Conservation (phyloP, 2,797 vertebrate genomes). For the Sebastes taczanowskii region DNA sequence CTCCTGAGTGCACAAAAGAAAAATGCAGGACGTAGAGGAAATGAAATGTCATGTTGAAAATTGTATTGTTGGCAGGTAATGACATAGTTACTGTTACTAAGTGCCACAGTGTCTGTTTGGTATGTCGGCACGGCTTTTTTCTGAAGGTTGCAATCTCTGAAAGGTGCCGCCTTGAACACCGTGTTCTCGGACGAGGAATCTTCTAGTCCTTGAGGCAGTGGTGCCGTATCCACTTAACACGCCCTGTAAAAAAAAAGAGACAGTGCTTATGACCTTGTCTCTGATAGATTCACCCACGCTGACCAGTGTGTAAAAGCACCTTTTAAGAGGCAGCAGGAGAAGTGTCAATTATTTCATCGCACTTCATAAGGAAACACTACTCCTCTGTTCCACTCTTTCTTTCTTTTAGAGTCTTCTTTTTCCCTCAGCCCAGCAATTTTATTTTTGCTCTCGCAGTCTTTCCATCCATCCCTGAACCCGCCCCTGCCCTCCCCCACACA, state of each 20-base stretch:
- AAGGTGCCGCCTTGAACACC: conserved; percentile 9
- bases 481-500: not conserved
- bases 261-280: conserved; percentile 26
- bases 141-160: conserved; percentile 26
- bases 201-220: not conserved
- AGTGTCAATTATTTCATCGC: conserved; percentile 45
- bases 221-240: not conserved
- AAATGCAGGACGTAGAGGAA: conserved; percentile 17
- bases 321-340: conserved; percentile 3
- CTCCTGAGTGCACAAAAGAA: conserved; percentile 11
- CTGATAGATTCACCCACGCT: conserved; percentile 6
- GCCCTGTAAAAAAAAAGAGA: conserved; percentile 5
- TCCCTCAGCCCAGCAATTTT: conserved; percentile 23
- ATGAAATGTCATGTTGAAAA: conserved; percentile 30
- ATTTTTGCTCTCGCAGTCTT: conserved; percentile 29
- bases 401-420: not conserved
- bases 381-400: conserved; percentile 9
- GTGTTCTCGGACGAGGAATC: not conserved
- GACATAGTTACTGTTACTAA: conserved; percentile 22
- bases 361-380: conserved; percentile 30
- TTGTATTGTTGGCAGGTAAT: conserved; percentile 41
- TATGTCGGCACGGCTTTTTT: not conserved
- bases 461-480: conserved; percentile 4
- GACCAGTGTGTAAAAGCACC: not conserved
- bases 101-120: not conserved